Percentiles rank a stretch among this genome's conserved stretches.
phyloP scores from a whole-genome alignment of 2,888 invertebrate species.

The Sclerodermus sp. region DNA sequence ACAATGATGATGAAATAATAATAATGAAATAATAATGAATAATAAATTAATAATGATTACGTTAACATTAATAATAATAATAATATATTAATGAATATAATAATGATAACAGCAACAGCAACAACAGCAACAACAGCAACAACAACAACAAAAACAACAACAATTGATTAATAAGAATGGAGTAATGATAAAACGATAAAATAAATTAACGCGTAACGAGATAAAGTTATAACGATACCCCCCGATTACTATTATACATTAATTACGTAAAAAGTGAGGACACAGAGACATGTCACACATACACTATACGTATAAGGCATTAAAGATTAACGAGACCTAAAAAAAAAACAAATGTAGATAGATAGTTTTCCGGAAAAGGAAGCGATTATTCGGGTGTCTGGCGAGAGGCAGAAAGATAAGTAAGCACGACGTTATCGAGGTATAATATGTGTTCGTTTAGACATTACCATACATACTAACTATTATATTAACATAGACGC shows the following conservation, averaged over 20 bases:
- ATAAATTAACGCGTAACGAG: slow-evolving; percentile 1
- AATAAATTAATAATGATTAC: slow-evolving; percentile 2
- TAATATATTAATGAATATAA: slow-evolving; percentile 21
- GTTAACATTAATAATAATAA: slow-evolving; percentile 11
- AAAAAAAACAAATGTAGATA: slow-evolving; percentile 24
- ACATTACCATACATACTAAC: slow-evolving; percentile 47
- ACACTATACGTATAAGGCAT: slow-evolving; percentile 12
- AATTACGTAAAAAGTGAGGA: slow-evolving; percentile 1
- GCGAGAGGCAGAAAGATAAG: slow-evolving; percentile 17
- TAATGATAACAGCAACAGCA: slow-evolving; percentile 16
- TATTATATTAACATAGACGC: slow-evolving; percentile 40
- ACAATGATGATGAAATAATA: slow-evolving; percentile 13
- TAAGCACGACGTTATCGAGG: slow-evolving; percentile 47
- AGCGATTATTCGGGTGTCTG: not conserved
- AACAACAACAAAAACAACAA: slow-evolving; percentile 19
- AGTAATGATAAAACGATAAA: slow-evolving; percentile 20
- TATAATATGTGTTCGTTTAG: slow-evolving; percentile 57
- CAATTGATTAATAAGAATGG: slow-evolving; percentile 11
- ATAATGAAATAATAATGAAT: slow-evolving; percentile 16
- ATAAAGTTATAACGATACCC: slow-evolving; percentile 33
- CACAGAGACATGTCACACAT: not conserved
- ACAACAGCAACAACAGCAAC: slow-evolving; percentile 13
- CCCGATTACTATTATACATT: slow-evolving; percentile 23
- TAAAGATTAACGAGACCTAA: slow-evolving; percentile 20
- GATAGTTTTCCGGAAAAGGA: slow-evolving; percentile 21